Evolutionary conservation across 2,797 vertebrate genomes (phyloP).

Genomic region (Betta splendens): DNA sequence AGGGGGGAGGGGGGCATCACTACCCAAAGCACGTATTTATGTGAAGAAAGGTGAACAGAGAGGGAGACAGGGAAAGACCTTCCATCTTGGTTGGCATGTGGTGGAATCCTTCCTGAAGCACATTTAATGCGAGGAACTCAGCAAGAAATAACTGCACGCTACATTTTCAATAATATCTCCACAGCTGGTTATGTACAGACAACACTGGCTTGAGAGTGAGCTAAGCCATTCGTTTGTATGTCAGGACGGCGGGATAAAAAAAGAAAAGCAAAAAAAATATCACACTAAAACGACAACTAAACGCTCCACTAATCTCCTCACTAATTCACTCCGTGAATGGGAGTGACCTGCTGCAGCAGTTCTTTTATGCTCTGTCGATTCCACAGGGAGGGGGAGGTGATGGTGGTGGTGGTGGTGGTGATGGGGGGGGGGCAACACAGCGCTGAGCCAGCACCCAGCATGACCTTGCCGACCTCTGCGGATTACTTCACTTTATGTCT

Average conservation of each 20-base stretch:
- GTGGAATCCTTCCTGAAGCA: background rate
- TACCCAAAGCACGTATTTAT: constrained; percentile 15
- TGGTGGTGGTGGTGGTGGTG: too few relatives aligned
- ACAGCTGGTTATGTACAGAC: constrained; percentile 13
- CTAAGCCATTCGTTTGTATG: constrained; percentile 26
- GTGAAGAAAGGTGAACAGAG: constrained; percentile 14
- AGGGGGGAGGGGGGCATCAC: background rate
- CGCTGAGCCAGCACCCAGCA: constrained; percentile 76
- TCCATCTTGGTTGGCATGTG: background rate
- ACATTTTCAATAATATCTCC: constrained; percentile 21
- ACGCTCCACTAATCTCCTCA: constrained; percentile 81
- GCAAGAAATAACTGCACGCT: background rate
- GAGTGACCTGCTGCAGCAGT: constrained; percentile 76
- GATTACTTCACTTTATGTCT: constrained; percentile 70
- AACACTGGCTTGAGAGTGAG: constrained; percentile 17
- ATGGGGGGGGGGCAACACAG: constrained; percentile 67
- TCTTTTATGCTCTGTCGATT: constrained; percentile 80
- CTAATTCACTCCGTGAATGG: constrained; percentile 78
- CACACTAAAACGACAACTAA: constrained; percentile 52
- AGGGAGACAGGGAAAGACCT: background rate
- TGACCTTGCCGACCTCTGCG: constrained; percentile 50
- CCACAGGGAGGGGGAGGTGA: too few relatives aligned
- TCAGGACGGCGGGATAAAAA: background rate
- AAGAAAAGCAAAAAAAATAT: constrained; percentile 19
- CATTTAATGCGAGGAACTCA: background rate